Evolutionary conservation across 2,113 vertebrate genomes (phyloP).

Genomic region (Lamprotornis superbus): DNA sequence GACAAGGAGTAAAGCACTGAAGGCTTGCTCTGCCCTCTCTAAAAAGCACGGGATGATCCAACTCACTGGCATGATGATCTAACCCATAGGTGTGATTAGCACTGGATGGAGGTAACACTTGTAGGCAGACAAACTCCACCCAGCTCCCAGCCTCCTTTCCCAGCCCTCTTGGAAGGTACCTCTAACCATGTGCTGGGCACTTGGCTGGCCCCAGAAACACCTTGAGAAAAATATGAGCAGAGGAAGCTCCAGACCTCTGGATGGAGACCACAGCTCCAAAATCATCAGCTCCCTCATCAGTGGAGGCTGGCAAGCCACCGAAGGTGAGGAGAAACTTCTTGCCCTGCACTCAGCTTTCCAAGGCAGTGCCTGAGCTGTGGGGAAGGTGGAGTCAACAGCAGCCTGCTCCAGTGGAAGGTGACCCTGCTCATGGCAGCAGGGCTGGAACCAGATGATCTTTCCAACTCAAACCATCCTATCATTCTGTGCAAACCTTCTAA

Average conservation of each 20-base stretch:
- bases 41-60: not conserved
- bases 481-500: not conserved
- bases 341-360: not conserved
- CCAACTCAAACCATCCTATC: not conserved
- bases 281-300: not conserved
- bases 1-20: not conserved
- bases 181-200: not conserved
- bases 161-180: not conserved
- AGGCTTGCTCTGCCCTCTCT: not conserved
- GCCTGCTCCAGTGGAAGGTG: not conserved
- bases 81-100: not conserved
- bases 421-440: not conserved
- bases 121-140: fast-evolving
- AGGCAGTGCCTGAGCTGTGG: not conserved
- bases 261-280: not conserved
- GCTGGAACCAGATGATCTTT: not conserved
- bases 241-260: not conserved
- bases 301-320: fast-evolving
- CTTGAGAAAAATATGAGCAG: not conserved
- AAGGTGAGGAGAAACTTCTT: not conserved
- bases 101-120: not conserved
- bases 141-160: not conserved
- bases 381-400: not conserved
- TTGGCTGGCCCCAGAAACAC: fast-evolving
- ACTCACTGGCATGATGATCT: not conserved